Base-by-base conservation (phyloP, 1,140 invertebrate species). In the Drosophila rhopaloa region DNA sequence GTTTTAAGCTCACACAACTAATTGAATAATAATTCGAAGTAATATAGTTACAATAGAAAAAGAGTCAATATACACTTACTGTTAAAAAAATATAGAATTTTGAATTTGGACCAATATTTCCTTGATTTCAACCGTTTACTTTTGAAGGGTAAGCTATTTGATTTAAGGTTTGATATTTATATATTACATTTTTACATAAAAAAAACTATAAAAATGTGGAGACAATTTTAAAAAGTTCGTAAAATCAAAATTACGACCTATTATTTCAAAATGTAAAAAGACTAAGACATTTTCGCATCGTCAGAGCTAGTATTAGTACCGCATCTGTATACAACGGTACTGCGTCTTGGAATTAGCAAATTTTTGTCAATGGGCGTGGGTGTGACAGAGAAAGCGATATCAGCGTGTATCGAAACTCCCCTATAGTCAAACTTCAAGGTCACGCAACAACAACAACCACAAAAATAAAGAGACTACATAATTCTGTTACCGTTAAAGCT, bases 381-480 rank as follows among this genome's bases (percentile, higher is more conserved):
- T 55, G 72, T 14, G 46, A 46, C 51, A n/a, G 65, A 19, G 60
- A 67, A 16, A 51, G 46, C 24, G n/a, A 51, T 14, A 65, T 5
- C 35, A 29, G 53, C 47, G 51, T 50, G 46, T 66, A 66, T 66
- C 60, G 62, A 56, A 59, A 61, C 73, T 68, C 73, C 65, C 61
- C 43, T 53, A 53, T 55, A 55, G 40, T 54, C 54, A 43, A 76
- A 73, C 76, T 77, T 77, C 73, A 77, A 77, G 74, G 74, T 77
- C 74, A 77, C 43, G 41, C 38, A 76, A 58, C 72, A 76, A 75
- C 51, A 46, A 72, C 43, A 73, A 58, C 24, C 61, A 38, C 38
- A 72, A 16, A 19, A 29, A 37, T 35, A 29, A 10, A 53, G 37
- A 32, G 38, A 53, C 67, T 38, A 76, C 73, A 76, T 76, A 76